Conservation (phyloP, 2,888 invertebrate species). For the Pristionchus exspectatus region DNA sequence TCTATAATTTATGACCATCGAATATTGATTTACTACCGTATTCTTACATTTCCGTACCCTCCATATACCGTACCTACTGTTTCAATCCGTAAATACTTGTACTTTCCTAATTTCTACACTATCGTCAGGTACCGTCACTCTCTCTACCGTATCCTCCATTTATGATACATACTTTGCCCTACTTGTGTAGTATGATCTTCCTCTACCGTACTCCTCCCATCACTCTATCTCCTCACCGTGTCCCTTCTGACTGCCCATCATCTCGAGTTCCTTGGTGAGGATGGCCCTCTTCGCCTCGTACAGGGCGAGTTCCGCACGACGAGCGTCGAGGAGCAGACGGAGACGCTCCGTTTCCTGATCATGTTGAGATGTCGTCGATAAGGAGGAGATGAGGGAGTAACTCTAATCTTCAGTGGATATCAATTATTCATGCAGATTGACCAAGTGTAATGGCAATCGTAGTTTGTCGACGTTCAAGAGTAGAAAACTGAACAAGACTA, state of each 20-base stretch:
- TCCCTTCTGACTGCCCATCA: constrained; percentile 29
- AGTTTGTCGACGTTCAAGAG: too few species aligned
- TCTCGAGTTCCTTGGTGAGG: constrained; percentile 28
- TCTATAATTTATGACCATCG: background rate
- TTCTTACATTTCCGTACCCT: background rate
- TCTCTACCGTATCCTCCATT: too few species aligned
- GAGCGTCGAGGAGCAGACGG: constrained; percentile 19
- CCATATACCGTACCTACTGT: background rate
- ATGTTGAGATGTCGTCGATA: background rate
- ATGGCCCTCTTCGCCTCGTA: constrained; percentile 50
- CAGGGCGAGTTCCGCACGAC: constrained; percentile 1
- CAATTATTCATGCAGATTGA: background rate
- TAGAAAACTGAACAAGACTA: too few species aligned
- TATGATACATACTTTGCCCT: too few species aligned
- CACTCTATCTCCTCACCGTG: background rate
- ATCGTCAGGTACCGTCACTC: too few species aligned
- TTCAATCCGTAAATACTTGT: too few species aligned
- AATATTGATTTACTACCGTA: background rate
- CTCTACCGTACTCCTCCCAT: background rate
- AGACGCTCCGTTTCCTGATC: constrained; percentile 34
- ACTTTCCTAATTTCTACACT: too few species aligned
- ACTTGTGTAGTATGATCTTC: background rate
- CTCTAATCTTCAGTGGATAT: too few species aligned
- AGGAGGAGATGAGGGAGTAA: background rate
- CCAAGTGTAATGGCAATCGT: too few species aligned